phyloP scores from a whole-genome alignment of 2,113 vertebrate genomes.

The Uria aalge region DNA sequence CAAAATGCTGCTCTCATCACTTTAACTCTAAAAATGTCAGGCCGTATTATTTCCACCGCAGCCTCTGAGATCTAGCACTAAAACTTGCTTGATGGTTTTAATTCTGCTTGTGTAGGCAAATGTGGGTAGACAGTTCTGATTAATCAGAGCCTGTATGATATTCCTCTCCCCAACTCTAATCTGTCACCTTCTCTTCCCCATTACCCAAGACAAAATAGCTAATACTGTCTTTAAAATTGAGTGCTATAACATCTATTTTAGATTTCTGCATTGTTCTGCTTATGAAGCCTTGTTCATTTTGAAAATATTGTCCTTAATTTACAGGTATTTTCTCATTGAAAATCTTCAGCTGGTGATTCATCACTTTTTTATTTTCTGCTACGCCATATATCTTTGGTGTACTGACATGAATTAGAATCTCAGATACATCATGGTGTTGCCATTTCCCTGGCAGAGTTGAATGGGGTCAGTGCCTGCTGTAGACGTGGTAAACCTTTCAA shows the following conservation, averaged over 20 bases:
- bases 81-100: constrained; percentile 10
- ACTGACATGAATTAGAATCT: not conserved
- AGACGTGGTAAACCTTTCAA: not conserved
- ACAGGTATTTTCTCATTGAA: not conserved
- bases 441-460: constrained; percentile 1
- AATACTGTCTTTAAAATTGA: not conserved
- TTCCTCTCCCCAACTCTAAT: not conserved
- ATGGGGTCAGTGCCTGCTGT: not conserved
- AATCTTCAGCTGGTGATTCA: constrained; percentile 4
- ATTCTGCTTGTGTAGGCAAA: constrained; percentile 10
- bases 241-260: not conserved
- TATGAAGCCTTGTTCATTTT: not conserved
- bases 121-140: constrained; percentile 10
- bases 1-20: not conserved
- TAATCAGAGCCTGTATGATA: not conserved
- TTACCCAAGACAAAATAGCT: not conserved
- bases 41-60: not conserved
- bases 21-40: constrained; percentile 33
- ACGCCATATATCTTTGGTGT: not conserved
- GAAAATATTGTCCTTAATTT: not conserved
- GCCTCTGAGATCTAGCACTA: not conserved
- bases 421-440: not conserved
- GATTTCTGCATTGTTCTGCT: not conserved
- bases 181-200: constrained; percentile 1
- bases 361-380: not conserved